Percentiles rank a stretch among this genome's conserved stretches.
phyloP scores from a whole-genome alignment of 2,113 vertebrate genomes.

The Triplophysa siluroides region DNA sequence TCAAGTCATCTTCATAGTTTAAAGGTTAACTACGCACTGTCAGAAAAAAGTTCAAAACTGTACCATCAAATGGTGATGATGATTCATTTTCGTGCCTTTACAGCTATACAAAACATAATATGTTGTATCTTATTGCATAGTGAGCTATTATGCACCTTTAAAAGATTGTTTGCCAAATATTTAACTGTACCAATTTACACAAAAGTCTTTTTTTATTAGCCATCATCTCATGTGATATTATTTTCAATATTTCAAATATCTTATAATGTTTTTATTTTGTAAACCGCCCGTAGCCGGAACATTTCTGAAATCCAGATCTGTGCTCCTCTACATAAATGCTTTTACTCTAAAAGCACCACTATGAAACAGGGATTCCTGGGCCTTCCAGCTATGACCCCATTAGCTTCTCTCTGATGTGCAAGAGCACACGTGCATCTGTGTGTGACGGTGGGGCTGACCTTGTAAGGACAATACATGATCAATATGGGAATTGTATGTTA shows the following conservation, averaged over 20 bases:
- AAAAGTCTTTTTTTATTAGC: not conserved
- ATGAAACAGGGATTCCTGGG: constrained; percentile 3
- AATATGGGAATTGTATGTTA: not conserved
- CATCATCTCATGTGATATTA: not conserved
- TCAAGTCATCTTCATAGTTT: no score
- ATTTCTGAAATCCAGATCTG: not conserved
- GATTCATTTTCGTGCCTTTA: no score
- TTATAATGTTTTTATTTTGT: not conserved
- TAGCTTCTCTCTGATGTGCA: constrained; percentile 51
- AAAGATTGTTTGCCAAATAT: no score
- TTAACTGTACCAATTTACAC: no score
- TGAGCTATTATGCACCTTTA: no score
- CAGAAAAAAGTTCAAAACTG: no score
- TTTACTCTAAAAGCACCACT: constrained; percentile 19
- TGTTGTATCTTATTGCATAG: no score
- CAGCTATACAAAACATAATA: no score
- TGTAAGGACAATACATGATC: constrained; percentile 4
- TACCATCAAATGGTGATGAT: no score
- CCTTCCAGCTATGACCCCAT: constrained; percentile 55
- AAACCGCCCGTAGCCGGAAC: not conserved
- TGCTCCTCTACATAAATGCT: constrained; percentile 28
- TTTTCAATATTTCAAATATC: no score
- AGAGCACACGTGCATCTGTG: not conserved
- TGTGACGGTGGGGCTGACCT: constrained; percentile 14
- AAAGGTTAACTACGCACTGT: no score